A percentile compares a stretch with the other conserved stretches of the same genome.
Evolutionary conservation across 1,140 invertebrate species (phyloP).

Genomic region (Drosophila erecta): DNA sequence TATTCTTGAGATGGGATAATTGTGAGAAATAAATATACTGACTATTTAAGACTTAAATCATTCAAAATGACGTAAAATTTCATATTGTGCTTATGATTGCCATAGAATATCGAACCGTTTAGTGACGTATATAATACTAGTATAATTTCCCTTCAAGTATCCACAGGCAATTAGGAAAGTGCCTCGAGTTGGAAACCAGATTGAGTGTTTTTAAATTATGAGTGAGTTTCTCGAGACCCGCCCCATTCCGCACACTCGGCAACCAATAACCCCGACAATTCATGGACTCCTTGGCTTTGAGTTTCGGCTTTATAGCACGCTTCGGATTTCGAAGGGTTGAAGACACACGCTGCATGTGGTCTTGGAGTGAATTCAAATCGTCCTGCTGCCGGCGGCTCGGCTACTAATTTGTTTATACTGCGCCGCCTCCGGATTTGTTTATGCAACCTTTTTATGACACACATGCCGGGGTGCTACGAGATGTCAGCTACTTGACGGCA

Average conservation of each 20-base stretch:
- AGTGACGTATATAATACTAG: too few relatives aligned
- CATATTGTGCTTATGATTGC: background rate
- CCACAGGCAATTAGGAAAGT: background rate
- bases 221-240: constrained; percentile 11
- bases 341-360: constrained; percentile 61
- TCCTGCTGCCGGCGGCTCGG: constrained; percentile 36
- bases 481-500: constrained; percentile 66
- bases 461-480: constrained; percentile 32
- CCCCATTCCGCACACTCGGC: background rate
- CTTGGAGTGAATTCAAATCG: constrained; percentile 24
- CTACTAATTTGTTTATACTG: constrained; percentile 68
- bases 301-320: constrained; percentile 31
- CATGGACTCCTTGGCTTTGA: constrained; percentile 12
- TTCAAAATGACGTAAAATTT: too few relatives aligned
- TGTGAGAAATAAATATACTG: too few relatives aligned
- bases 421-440: constrained; percentile 62
- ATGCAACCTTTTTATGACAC: constrained; percentile 68
- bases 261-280: background rate
- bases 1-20: too few relatives aligned
- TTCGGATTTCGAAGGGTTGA: constrained; percentile 40
- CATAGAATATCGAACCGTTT: background rate
- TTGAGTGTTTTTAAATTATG: constrained; percentile 22
- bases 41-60: too few relatives aligned
- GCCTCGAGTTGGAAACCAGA: background rate
- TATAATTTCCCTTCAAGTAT: background rate